Base-by-base conservation (phyloP, 2,113 vertebrate species). In the Rhinolophus ferrumequinum region DNA sequence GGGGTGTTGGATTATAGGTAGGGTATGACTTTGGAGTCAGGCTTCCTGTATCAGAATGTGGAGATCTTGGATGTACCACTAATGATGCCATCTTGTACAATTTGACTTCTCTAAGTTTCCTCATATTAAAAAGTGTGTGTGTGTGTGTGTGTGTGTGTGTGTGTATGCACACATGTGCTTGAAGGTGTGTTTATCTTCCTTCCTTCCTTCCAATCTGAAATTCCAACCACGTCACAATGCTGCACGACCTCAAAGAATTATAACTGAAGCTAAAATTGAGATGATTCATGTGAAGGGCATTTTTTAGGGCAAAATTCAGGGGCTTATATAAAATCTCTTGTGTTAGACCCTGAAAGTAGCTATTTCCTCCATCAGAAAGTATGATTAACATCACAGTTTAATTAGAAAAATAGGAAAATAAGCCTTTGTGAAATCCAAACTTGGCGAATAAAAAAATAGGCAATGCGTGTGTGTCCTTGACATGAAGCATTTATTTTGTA, bases 231-330 rank as follows among this genome's bases (percentile, higher is more conserved):
- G 2, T 16, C 30, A 3, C 16, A 72, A 52, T 77, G 24, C 26
- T 64, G 8, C 5, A 58, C 10, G 26, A 81, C 26, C 24, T 87
- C 38, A 50, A 72, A 83, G 26, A 72, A 18, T 70, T 58, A 18
- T 50, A 89, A 47, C 35, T 83, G 86, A 73, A 52, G 33, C 56
- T 66, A 35, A 92, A 81, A 38, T 38, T 15, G 82, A 72, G 66
- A 62, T 52, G 64, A 52, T 30, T 67, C 9, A 66, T 3, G 8
- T 90, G 41, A 76, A 82, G 73, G 16, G 16, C 18, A 4, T 58
- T 14, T 90, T 94, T 94, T 50, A 52, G 50, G 44, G 24, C 6
- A 70, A 94, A 93, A n/a, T 83, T 87, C 66, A 94, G 67, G 19
- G 54, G 16, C 18, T 33, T 26, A 30, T 62, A 30, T 21, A 70